A percentile compares a stretch with the other conserved stretches of the same genome.
phyloP scores from a whole-genome alignment of 2,888 invertebrate species.

The Amiota mariae region DNA sequence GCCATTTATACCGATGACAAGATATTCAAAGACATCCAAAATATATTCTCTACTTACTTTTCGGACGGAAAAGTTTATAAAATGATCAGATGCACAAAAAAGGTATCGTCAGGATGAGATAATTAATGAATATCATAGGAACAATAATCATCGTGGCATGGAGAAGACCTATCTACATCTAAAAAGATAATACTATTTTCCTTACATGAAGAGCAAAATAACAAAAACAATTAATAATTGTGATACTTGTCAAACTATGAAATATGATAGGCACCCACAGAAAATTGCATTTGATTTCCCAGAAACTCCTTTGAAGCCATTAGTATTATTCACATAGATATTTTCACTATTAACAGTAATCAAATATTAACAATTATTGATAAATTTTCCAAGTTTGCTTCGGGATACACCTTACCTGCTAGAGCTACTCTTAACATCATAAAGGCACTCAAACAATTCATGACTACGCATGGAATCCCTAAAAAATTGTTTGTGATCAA shows the following conservation, averaged over 20 bases:
- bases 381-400: constrained; percentile 47
- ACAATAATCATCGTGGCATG: constrained; percentile 37
- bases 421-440: constrained; percentile 40
- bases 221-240: too few relatives aligned
- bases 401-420: constrained; percentile 31
- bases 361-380: constrained; percentile 41
- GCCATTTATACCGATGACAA: constrained; percentile 31
- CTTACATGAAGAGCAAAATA: too few relatives aligned
- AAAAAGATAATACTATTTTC: too few relatives aligned
- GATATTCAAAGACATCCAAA: constrained; percentile 36
- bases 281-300: constrained; percentile 33
- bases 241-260: too few relatives aligned
- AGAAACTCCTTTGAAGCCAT: constrained; percentile 37
- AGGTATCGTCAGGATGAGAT: constrained; percentile 32
- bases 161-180: too few relatives aligned
- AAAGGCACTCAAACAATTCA: constrained; percentile 34
- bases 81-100: constrained; percentile 29
- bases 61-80: constrained; percentile 29
- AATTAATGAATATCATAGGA: constrained; percentile 28
- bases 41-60: constrained; percentile 35
- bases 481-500: too few relatives aligned
- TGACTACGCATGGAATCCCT: constrained; percentile 37
- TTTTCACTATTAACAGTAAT: constrained; percentile 38
- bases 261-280: too few relatives aligned
- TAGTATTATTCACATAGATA: constrained; percentile 42